Conservation (phyloP, 2,888 invertebrate genomes). For the Dasypogon diadema region DNA sequence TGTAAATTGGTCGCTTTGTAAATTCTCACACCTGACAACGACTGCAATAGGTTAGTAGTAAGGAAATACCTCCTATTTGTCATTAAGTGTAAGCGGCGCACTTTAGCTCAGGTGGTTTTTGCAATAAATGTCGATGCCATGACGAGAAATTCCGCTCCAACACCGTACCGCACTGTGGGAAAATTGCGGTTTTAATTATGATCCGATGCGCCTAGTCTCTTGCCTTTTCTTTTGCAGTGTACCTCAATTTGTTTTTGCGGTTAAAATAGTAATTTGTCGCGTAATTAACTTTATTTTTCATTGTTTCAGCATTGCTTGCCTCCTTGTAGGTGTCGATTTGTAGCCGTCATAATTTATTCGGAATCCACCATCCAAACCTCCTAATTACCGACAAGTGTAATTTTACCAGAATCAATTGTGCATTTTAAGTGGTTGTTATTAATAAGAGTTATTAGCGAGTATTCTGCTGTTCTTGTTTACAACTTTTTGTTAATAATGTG, state of each 20-base stretch:
- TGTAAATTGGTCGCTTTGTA: background rate
- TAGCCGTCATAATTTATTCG: too few species aligned
- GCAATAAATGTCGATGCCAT: background rate
- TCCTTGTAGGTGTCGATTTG: too few species aligned
- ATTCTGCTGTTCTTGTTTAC: too few species aligned
- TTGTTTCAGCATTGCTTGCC: too few species aligned
- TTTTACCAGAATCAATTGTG: too few species aligned
- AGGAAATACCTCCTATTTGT: background rate
- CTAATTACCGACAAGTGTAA: too few species aligned
- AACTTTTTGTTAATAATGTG: too few species aligned
- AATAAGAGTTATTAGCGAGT: too few species aligned
- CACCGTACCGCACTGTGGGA: conserved; percentile 22
- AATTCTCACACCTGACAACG: background rate
- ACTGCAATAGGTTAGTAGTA: background rate
- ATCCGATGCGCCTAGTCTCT: conserved; percentile 24
- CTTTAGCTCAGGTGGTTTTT: background rate
- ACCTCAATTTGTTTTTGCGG: conserved; percentile 18
- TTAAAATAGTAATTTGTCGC: conserved; percentile 43
- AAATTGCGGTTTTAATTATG: conserved; percentile 53
- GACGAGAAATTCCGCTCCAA: background rate
- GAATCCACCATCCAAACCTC: too few species aligned
- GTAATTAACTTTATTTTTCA: conserved; percentile 49
- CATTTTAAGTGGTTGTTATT: too few species aligned
- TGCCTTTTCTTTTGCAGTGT: conserved; percentile 7
- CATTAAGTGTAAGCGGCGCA: background rate